Evolutionary conservation across 2,113 vertebrate species (phyloP).

Genomic region (Rutilus rutilus): DNA sequence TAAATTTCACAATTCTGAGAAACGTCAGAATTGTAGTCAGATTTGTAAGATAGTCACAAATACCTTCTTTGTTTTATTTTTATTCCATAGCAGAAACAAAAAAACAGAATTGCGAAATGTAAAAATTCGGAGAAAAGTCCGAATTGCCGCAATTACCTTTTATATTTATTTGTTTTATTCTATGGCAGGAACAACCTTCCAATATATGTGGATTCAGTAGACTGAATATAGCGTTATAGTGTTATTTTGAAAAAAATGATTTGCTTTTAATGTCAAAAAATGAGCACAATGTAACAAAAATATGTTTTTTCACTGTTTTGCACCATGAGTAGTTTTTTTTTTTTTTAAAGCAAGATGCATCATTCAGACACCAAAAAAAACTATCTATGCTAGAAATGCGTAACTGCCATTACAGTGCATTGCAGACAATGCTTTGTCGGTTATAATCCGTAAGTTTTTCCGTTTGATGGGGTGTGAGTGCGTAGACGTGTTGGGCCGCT

Average conservation of each 20-base stretch:
- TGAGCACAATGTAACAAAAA: background rate
- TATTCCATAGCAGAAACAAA: too few species aligned
- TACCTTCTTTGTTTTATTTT: too few species aligned
- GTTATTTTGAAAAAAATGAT: background rate
- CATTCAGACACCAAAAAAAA: background rate
- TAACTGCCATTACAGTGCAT: background rate
- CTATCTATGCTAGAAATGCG: background rate
- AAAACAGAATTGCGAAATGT: too few species aligned
- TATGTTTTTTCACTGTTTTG: background rate
- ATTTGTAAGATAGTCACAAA: too few species aligned
- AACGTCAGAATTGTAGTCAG: too few species aligned
- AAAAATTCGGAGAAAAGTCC: too few species aligned
- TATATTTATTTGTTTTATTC: too few species aligned
- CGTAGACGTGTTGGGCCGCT: slow-evolving; percentile 1
- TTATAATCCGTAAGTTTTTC: background rate
- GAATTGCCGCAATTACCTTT: too few species aligned
- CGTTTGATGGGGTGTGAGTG: background rate
- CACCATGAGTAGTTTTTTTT: background rate
- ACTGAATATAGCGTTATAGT: background rate
- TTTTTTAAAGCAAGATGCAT: background rate
- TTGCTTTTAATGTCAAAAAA: background rate
- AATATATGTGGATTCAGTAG: background rate
- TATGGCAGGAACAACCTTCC: too few species aligned
- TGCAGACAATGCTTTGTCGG: background rate
- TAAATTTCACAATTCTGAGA: too few species aligned